Evolutionary conservation across 2,797 vertebrate genomes (phyloP), one percentile per base, ranked within the genome.

Genomic region (Clarias laeviceps): DNA sequence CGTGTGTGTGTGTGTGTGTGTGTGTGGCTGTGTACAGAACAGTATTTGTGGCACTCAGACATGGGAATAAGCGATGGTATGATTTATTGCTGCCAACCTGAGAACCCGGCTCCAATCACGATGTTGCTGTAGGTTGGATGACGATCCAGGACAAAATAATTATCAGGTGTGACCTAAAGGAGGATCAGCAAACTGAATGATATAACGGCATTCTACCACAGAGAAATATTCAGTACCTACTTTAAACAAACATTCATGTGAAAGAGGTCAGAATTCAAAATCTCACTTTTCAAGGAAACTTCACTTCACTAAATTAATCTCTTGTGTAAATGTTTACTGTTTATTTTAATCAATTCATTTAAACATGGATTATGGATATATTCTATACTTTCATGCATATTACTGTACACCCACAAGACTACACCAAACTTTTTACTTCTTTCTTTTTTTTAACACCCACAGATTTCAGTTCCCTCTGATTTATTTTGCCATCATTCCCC

Each of bases 61-160:
- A 77, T 34, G 40, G 20, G 70, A 45, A 72, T 61, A 45, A 34
- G 72, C 62, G 17, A 22, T 37, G 80, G 80, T 50, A 50, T 76
- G 65, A n/a, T 69, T 84, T 77, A 82, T 15, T 29, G 69, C 96
- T 97, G 22, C 97, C 97, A 27, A 96, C 89, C 97, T 99, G 92
- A 82, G 56, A 82, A 82, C 7, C 81, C 81, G 72, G 81, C 81
- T 70, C 81, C 82, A 66, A 84, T 84, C 57, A 81, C 77, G 85
- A 86, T 69, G 84, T 87, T 88, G 18, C 61, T 77, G 72, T 84
- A 84, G 29, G 27, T n/a, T 24, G 80, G 85, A 83, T 80, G 80
- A 57, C 37, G 80, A 54, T 83, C 70, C 77, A 69, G 61, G 24
- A 82, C 61, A 77, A 84, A 84, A 66, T 84, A 4, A 0, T 66